Evolutionary conservation across 2,797 vertebrate species (phyloP).

Genomic region (Arrhamphus sclerolepis): DNA sequence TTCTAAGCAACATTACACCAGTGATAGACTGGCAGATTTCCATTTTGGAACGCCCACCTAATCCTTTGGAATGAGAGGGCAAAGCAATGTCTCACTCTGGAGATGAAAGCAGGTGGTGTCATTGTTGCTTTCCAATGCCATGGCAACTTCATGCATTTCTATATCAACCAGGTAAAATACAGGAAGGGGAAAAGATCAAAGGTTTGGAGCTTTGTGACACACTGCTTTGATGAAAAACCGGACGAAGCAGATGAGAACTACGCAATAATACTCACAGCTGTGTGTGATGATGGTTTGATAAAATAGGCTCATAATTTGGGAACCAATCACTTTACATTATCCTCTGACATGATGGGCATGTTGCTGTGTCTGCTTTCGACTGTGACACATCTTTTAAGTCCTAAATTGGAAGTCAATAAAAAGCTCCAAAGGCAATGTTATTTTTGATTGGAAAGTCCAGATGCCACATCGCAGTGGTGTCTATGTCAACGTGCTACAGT

Average conservation of each 20-base stretch:
- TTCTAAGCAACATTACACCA: conserved; percentile 58
- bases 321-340: background rate
- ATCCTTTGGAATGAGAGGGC: conserved; percentile 63
- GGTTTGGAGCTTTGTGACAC: conserved; percentile 26
- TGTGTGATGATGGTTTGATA: background rate
- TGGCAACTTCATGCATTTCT: conserved; percentile 41
- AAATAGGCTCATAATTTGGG: background rate
- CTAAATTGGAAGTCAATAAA: background rate
- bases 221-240: conserved; percentile 30
- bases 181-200: conserved; percentile 59
- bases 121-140: conserved; percentile 16
- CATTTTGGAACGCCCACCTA: conserved; percentile 33
- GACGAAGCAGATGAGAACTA: background rate
- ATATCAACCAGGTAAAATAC: conserved; percentile 64
- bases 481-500: background rate
- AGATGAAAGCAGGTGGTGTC: conserved; percentile 58
- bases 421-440: conserved; percentile 7
- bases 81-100: conserved; percentile 34
- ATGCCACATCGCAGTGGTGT: background rate
- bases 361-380: conserved; percentile 1
- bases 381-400: background rate
- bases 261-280: background rate
- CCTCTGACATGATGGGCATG: background rate
- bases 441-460: conserved; percentile 1
- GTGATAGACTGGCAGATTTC: conserved; percentile 31